A percentile compares a stretch with the other conserved stretches of the same genome.
Conservation (phyloP, 2,113 vertebrate species). For the Calidris pugnax region DNA sequence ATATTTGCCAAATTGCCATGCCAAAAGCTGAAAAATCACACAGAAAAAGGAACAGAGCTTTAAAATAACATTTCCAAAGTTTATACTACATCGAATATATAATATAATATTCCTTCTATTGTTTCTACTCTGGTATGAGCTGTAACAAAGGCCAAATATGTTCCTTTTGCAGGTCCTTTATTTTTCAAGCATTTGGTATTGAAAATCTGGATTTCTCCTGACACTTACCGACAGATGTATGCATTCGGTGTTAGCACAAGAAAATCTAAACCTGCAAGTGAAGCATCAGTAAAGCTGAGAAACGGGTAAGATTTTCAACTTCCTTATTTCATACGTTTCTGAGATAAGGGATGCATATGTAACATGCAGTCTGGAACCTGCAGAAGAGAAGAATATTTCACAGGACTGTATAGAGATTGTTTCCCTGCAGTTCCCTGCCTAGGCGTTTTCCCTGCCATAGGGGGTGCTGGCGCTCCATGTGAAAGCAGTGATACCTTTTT, state of each 20-base stretch:
- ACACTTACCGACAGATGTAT: not conserved
- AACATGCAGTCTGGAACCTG: not conserved
- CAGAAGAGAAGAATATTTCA: not conserved
- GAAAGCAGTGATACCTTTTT: not conserved
- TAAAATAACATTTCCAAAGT: not conserved
- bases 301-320: not conserved
- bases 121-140: not conserved
- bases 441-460: not conserved
- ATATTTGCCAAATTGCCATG: slow-evolving; percentile 57
- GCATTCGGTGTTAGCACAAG: not conserved
- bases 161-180: not conserved
- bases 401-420: not conserved
- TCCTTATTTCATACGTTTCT: not conserved
- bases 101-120: not conserved
- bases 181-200: not conserved
- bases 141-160: not conserved
- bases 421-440: not conserved
- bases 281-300: not conserved
- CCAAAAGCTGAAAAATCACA: slow-evolving; percentile 68
- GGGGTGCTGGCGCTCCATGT: not conserved
- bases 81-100: not conserved
- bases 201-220: not conserved
- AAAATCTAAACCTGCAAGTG: not conserved
- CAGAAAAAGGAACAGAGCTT: not conserved
- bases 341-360: not conserved